Evolutionary conservation across 2,888 invertebrate species (phyloP), one percentile per base, ranked within the genome.

Genomic region (Mycogona germanica): DNA sequence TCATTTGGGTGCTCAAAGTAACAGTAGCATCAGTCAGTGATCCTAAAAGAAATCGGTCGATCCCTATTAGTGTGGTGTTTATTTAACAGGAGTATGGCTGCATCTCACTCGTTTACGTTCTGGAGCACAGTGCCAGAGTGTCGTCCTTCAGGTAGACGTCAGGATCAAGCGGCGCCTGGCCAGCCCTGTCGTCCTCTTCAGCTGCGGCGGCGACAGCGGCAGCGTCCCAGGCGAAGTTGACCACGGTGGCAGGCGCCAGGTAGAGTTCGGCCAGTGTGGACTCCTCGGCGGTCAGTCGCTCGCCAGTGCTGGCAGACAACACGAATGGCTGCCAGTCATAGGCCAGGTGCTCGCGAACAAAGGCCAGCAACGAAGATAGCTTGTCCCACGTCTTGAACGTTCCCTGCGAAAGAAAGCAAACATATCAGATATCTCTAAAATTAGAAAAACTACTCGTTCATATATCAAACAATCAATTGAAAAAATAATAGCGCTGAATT

Each of bases 311-410:
- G 0, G 78, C 75, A 53, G 75, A 75, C n/a, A 91, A 72, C 4
- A 74, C 64, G 69, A 88, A 91, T 0, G 84, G 81, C 50, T 68
- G 63, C 52, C 80, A 71, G 14, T 78, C 76, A 63, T 77, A 77
- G 59, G 78, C 76, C 30, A 93, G 69, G 66, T 83, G 81, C 59
- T 88, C 87, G 65, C 77, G 76, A 0, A 92, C 81, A 68, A 88
- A 92, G 56, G 83, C 81, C 59, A 80, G 73, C n/a, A 92, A 75
- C 58, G 81, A 79, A 1, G 71, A 51, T 30, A 84, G 76, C 59
- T 81, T 83, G 66, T 92, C 92, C 66, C 82, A 80, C 0, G 89
- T 84, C 47, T 81, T 81, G 69, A 93, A 93, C 2, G 91, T 92
- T 7, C 91, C 92, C 82, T 92, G n/a, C n/a, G n/a, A n/a, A n/a